These are phyloP conservation scores for Pyralis farinalis DNA, from an alignment of 2,888 invertebrate species.

Conservation along the genomic window DNA sequence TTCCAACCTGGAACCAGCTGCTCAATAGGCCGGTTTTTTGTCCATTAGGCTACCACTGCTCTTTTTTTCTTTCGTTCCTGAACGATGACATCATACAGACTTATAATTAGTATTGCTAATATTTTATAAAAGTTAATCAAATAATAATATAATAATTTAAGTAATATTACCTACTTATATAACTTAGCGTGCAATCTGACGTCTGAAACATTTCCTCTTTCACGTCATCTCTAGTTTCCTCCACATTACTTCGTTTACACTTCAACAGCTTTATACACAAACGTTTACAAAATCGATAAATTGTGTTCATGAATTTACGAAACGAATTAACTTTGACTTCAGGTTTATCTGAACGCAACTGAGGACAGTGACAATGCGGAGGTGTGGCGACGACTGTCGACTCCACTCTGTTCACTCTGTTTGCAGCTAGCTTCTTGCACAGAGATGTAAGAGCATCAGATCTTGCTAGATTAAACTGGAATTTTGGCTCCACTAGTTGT, in stretches of 20 bases:
- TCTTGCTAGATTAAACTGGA: conserved; percentile 47
- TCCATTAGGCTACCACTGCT: too few species aligned
- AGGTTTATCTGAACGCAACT: conserved; percentile 26
- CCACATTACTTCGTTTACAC: conserved; percentile 10
- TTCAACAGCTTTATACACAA: conserved; percentile 27
- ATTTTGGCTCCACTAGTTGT: conserved; percentile 52
- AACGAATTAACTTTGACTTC: conserved; percentile 31
- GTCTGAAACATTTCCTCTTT: conserved; percentile 21
- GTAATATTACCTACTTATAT: conserved; percentile 65
- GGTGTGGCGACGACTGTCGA: conserved; percentile 45
- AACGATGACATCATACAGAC: too few species aligned
- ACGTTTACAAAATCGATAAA: conserved; percentile 26
- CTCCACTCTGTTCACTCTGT: conserved; percentile 30
- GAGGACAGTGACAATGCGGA: conserved; percentile 58
- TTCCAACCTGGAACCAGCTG: too few species aligned
- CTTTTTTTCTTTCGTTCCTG: too few species aligned
- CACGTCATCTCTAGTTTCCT: conserved; percentile 16
- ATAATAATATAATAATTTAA: too few species aligned
- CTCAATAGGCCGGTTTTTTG: too few species aligned
- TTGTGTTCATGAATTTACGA: conserved; percentile 25
- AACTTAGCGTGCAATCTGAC: conserved; percentile 35
- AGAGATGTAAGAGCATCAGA: conserved; percentile 43
- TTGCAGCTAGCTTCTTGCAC: conserved; percentile 46
- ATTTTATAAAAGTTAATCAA: too few species aligned
- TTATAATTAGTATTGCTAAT: too few species aligned